Conservation (phyloP, 2,797 vertebrate genomes). For the Brachyalestes nurse region DNA sequence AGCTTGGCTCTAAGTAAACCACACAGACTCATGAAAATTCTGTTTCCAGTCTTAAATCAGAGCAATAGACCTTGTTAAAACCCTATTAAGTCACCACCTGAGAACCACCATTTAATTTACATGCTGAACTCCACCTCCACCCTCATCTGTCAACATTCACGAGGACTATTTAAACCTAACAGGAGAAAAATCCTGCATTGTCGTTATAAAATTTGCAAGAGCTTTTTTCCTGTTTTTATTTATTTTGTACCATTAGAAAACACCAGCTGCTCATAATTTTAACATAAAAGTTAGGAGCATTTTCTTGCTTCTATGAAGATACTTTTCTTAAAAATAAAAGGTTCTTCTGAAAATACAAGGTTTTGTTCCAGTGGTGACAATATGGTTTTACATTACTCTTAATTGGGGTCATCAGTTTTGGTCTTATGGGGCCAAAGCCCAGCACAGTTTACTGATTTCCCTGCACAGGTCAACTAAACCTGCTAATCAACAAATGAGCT, state of each 20-base stretch:
- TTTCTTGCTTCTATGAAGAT: not conserved
- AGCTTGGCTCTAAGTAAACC: not conserved
- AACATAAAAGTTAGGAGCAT: not conserved
- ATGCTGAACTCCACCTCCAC: not conserved
- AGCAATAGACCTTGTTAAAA: not conserved
- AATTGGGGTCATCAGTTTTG: not conserved
- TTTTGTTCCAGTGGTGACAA: not conserved
- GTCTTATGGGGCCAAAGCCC: not conserved
- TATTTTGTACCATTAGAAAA: not conserved
- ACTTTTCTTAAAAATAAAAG: not conserved
- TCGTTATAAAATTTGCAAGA: too few relatives aligned
- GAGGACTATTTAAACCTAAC: not conserved
- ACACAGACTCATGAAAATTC: constrained; percentile 15
- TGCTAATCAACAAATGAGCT: not conserved
- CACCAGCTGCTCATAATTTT: not conserved
- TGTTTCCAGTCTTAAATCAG: not conserved
- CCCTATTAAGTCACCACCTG: not conserved
- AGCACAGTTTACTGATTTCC: not conserved
- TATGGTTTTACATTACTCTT: not conserved
- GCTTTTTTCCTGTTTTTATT: not conserved
- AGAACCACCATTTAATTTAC: not conserved
- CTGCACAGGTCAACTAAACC: not conserved
- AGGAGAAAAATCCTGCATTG: not conserved
- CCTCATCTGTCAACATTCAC: too few relatives aligned
- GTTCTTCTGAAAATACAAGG: not conserved